Percentiles rank a stretch among this genome's conserved stretches.
These are phyloP conservation scores for Tortrix viridana DNA, from an alignment of 2,888 invertebrate genomes.

Conservation along the genomic window DNA sequence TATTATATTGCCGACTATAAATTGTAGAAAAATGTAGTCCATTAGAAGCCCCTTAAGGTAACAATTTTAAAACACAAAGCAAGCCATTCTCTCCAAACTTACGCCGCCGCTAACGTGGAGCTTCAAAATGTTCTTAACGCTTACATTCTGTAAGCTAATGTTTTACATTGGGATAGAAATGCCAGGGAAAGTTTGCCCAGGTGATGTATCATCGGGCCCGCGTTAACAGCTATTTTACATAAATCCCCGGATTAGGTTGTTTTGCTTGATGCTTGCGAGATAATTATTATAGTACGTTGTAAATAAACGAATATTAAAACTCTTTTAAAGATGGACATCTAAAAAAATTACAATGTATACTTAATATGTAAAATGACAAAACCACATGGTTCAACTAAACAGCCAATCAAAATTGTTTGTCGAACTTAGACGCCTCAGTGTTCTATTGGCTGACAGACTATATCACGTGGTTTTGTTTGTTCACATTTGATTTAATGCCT, in stretches of 20 bases:
- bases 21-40: no score
- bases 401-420: no score
- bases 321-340: slow-evolving; percentile 3
- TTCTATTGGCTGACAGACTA: no score
- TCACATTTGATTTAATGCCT: no score
- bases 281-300: slow-evolving; percentile 26
- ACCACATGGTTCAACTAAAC: no score
- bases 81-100: slow-evolving; percentile 22
- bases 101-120: slow-evolving; percentile 30
- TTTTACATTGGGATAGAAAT: slow-evolving; percentile 47
- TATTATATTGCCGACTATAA: no score
- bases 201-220: slow-evolving; percentile 41
- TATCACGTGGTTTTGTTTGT: no score
- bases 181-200: slow-evolving; percentile 45
- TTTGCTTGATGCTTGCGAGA: slow-evolving; percentile 17
- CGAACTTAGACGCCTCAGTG: no score
- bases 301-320: background rate
- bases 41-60: no score
- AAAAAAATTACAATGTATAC: no score
- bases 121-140: slow-evolving; percentile 43
- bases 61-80: background rate
- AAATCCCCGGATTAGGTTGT: slow-evolving; percentile 29
- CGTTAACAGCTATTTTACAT: slow-evolving; percentile 28
- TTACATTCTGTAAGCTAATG: slow-evolving; percentile 49
- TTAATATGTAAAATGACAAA: no score